A percentile compares a stretch with the other conserved stretches of the same genome.
Conservation (phyloP, 2,113 vertebrate genomes). For the Macrotus californicus region DNA sequence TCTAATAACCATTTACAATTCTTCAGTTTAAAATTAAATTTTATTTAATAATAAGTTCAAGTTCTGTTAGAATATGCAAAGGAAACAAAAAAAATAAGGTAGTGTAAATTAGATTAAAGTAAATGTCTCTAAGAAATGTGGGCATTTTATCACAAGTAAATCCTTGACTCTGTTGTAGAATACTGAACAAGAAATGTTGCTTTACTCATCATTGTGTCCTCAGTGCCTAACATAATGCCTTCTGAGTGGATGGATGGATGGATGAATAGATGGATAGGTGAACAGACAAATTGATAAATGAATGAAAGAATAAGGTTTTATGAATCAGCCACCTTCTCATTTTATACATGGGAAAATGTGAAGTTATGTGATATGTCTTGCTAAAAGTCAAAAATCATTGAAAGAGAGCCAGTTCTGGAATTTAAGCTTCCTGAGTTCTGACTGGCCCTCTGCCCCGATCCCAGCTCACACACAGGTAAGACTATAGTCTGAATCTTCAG, state of each 20-base stretch:
- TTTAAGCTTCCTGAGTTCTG: not conserved
- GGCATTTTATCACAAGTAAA: not conserved
- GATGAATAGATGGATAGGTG: not conserved
- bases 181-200: not conserved
- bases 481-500: not conserved
- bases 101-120: not conserved
- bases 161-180: not conserved
- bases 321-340: not conserved
- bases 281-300: not conserved
- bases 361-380: not conserved
- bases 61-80: not conserved
- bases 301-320: not conserved
- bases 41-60: not conserved
- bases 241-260: not conserved
- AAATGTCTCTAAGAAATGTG: not conserved
- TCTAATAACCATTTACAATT: not conserved
- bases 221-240: not conserved
- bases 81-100: not conserved
- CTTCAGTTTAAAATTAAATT: not conserved
- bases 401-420: not conserved
- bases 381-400: not conserved
- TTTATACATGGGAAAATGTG: not conserved
- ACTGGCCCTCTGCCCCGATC: not conserved
- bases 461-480: not conserved
- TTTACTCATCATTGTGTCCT: not conserved